These are phyloP conservation scores for Phortica variegata DNA, from an alignment of 1,140 invertebrate species.

Conservation along the genomic window DNA sequence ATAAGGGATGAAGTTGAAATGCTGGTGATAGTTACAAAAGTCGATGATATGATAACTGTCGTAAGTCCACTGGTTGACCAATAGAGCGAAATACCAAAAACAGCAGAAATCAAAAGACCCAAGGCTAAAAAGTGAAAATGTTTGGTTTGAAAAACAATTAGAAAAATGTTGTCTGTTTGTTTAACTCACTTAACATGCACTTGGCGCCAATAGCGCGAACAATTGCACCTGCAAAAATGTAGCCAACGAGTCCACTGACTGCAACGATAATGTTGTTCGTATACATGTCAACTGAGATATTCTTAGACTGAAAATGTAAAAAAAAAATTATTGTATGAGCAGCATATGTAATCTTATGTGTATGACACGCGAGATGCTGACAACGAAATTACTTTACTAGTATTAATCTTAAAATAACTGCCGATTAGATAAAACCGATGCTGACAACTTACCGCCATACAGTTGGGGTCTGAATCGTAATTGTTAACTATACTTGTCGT, in stretches of 20 bases:
- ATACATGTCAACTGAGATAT: constrained; percentile 59
- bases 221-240: constrained; percentile 58
- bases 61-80: constrained; percentile 56
- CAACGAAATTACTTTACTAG: too few species aligned
- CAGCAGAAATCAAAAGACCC: constrained; percentile 50
- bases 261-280: constrained; percentile 61
- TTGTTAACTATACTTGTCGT: constrained; percentile 9
- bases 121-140: constrained; percentile 26
- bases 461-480: background rate
- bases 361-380: too few species aligned
- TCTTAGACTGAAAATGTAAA: constrained; percentile 22
- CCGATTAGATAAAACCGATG: too few species aligned
- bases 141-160: background rate
- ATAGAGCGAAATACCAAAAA: constrained; percentile 56
- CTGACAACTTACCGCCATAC: background rate
- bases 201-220: constrained; percentile 59
- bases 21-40: constrained; percentile 38
- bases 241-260: constrained; percentile 58
- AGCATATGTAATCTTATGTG: too few species aligned
- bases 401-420: constrained; percentile 1
- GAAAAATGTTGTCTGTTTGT: background rate
- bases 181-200: constrained; percentile 50
- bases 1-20: constrained; percentile 44
- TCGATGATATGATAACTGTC: constrained; percentile 39
- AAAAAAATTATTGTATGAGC: too few species aligned